These are phyloP conservation scores for Decapterus maruadsi DNA, from an alignment of 2,797 vertebrate genomes.

Conservation along the genomic window DNA sequence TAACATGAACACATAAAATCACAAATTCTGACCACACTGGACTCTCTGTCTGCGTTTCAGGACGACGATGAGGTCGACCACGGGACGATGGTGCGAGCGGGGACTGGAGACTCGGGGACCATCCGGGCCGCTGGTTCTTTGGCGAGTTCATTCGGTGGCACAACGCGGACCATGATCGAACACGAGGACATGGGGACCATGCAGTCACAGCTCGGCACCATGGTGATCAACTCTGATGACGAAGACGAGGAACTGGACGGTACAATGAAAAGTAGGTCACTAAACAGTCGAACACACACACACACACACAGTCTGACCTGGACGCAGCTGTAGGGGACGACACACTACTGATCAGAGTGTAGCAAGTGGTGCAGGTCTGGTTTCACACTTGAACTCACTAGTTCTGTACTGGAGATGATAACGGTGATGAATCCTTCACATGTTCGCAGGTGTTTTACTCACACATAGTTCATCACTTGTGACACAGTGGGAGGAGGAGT, in stretches of 20 bases:
- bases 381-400: too few relatives aligned
- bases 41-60: constrained; percentile 68
- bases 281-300: not conserved
- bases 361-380: too few relatives aligned
- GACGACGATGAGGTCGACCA: constrained; percentile 95
- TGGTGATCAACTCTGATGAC: constrained; percentile 93
- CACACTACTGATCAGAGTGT: too few relatives aligned
- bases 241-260: constrained; percentile 91
- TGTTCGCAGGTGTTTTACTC: not conserved
- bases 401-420: not conserved
- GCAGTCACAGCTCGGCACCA: constrained; percentile 91
- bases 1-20: not conserved
- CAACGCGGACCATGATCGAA: constrained; percentile 89
- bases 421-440: not conserved
- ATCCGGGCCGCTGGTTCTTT: constrained; percentile 87
- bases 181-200: constrained; percentile 88
- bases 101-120: constrained; percentile 84
- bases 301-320: too few relatives aligned
- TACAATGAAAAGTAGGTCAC: constrained; percentile 97
- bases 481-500: too few relatives aligned
- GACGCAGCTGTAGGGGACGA: too few relatives aligned
- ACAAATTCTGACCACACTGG: not conserved
- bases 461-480: not conserved
- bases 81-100: constrained; percentile 94
- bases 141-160: constrained; percentile 78